A percentile compares a stretch with the other conserved stretches of the same genome.
phyloP scores from a whole-genome alignment of 2,113 vertebrate genomes.

The Dromiciops gliroides region DNA sequence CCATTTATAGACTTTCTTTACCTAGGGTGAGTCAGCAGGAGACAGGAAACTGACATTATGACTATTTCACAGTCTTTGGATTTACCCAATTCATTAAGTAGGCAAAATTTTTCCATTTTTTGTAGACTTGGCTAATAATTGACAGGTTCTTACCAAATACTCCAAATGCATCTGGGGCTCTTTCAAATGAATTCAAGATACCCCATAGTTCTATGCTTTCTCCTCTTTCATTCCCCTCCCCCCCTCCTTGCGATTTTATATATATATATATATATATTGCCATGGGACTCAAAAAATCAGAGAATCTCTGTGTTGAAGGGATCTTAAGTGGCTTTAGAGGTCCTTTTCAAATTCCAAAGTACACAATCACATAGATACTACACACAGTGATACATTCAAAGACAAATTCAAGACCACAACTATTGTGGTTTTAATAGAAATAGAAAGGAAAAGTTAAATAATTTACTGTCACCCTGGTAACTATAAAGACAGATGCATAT shows the following conservation, averaged over 20 bases:
- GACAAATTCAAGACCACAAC: neutral
- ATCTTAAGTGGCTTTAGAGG: neutral
- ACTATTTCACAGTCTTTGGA: neutral
- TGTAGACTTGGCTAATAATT: neutral
- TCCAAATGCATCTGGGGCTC: neutral
- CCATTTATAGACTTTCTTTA: neutral
- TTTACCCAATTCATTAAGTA: neutral
- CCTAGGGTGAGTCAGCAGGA: neutral
- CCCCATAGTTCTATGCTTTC: neutral
- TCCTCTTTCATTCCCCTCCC: neutral
- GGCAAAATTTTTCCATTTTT: neutral
- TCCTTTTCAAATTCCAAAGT: neutral
- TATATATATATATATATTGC: no score
- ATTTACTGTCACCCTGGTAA: neutral
- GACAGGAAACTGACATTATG: neutral
- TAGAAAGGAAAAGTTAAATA: neutral
- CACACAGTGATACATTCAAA: neutral
- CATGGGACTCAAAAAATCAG: no score
- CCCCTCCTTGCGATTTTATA: neutral
- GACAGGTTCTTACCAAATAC: neutral
- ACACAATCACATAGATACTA: neutral
- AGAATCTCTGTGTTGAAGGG: neutral
- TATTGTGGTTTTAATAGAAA: neutral
- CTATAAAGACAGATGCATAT: neutral
- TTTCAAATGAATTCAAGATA: neutral